Evolutionary conservation across 2,888 invertebrate species (phyloP).

Genomic region (Ecliptopera silaceata): DNA sequence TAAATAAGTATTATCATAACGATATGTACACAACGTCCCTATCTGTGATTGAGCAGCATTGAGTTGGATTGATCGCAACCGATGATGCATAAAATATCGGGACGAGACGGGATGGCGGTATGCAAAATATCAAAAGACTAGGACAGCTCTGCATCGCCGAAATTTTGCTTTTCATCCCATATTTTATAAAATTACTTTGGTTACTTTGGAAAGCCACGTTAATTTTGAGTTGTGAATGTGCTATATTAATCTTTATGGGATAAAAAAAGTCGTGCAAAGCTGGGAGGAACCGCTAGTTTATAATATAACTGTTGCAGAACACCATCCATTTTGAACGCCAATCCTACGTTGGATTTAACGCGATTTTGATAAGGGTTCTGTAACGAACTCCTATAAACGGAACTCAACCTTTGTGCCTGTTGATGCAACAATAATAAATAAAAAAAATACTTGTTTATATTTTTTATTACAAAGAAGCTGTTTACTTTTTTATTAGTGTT

Average conservation of each 20-base stretch:
- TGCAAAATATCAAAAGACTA: background rate
- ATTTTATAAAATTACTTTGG: too few species aligned
- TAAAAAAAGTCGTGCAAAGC: too few species aligned
- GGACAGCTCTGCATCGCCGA: too few species aligned
- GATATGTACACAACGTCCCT: conserved; percentile 4
- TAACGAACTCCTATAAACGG: conserved; percentile 33
- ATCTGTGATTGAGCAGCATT: conserved; percentile 54
- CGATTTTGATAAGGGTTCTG: conserved; percentile 40
- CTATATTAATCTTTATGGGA: too few species aligned
- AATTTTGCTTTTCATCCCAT: too few species aligned
- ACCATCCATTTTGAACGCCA: conserved; percentile 38
- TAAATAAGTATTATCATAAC: background rate
- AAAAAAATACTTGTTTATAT: conserved; percentile 13
- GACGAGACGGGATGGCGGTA: conserved; percentile 8
- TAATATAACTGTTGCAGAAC: conserved; percentile 1
- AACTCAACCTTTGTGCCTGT: conserved; percentile 10
- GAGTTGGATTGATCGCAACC: conserved; percentile 53
- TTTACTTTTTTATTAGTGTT: conserved; percentile 3
- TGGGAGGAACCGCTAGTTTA: too few species aligned
- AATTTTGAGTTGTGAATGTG: too few species aligned
- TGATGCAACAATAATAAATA: conserved; percentile 9
- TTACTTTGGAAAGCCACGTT: too few species aligned
- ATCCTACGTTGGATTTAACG: conserved; percentile 34
- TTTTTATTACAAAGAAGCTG: too few species aligned
- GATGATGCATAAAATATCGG: conserved; percentile 65